Base-by-base conservation (phyloP, 2,888 invertebrate species). In the Epirrhoe alternata region DNA sequence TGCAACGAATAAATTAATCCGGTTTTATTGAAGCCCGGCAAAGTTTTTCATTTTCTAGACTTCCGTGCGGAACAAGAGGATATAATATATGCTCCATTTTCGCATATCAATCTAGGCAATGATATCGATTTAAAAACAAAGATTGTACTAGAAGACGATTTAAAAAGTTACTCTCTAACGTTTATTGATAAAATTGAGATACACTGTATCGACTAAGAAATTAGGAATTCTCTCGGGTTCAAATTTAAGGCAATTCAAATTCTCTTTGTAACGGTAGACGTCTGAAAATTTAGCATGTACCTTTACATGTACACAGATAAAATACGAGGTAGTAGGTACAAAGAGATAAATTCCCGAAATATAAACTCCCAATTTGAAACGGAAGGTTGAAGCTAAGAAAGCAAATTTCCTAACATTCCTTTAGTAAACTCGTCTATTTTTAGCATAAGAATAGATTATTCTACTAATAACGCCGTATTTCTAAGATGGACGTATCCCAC, bases 1-100 rank as follows among this genome's bases (percentile, higher is more conserved):
- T 77, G 71, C 75, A 76, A 64, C 63, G 77, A 78, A 80, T 79
- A 76, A 79, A 83, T 81, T 79, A 77, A 80, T 77, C 73, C 74
- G 74, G 77, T 56, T 76, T 73, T 76, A 76, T 75, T 75, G 69
- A 74, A 76, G 70, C 64, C 67, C 71, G 65, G 67, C 60, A 67
- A 71, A 77, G 74, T 66, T 75, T 79, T 77, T 76, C 64, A 60
- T 70, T 71, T 65, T 64, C 59, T 50, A 64, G 68, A 73, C 55
- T 73, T 76, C 60, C 33, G 59, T 61, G 59, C 59, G 33, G 53
- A 55, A 64, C 64, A 60, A 68, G 63, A 56, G 61, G 45, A 45
- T 7, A 17, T 60, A 61, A 61, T 53, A 38, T 60, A 61, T 65
- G 51, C 61, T 51, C 30, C 47, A 49, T 54, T 64, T 53, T 56